Evolutionary conservation across 2,113 vertebrate genomes (phyloP).

Genomic region (Protobothrops mucrosquamatus): DNA sequence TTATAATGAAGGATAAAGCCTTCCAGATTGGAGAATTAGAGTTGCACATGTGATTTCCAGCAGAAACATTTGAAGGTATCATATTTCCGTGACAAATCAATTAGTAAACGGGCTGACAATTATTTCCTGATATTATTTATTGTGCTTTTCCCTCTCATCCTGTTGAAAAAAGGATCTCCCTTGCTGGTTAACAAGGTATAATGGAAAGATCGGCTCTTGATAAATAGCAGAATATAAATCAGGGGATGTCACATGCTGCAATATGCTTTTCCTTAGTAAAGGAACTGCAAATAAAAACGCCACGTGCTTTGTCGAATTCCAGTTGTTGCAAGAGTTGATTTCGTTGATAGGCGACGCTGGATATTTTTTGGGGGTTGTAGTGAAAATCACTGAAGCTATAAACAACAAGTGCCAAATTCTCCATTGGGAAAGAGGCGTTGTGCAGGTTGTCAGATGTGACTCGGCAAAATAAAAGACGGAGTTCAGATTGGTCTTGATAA

Average conservation of each 20-base stretch:
- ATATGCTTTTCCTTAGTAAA: slow-evolving; percentile 57
- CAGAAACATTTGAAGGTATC: slow-evolving; percentile 32
- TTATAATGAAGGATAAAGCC: neutral
- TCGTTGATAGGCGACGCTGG: slow-evolving; percentile 21
- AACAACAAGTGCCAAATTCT: slow-evolving; percentile 28
- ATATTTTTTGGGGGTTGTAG: neutral
- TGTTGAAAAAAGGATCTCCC: slow-evolving; percentile 38
- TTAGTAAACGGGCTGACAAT: slow-evolving; percentile 54
- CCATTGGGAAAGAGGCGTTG: neutral
- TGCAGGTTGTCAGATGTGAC: too few relatives aligned
- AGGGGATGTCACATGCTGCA: slow-evolving; percentile 47
- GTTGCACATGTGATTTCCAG: slow-evolving; percentile 28
- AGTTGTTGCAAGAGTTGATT: slow-evolving; percentile 39
- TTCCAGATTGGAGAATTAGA: neutral
- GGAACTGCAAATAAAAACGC: slow-evolving; percentile 56
- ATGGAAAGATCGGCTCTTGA: slow-evolving; percentile 54
- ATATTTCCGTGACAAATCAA: slow-evolving; percentile 25
- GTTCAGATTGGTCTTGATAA: too few relatives aligned
- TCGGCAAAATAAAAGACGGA: too few relatives aligned
- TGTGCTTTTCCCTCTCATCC: slow-evolving; percentile 54
- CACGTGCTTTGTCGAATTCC: slow-evolving; percentile 59
- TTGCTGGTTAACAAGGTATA: slow-evolving; percentile 52
- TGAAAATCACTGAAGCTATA: slow-evolving; percentile 38
- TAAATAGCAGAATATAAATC: slow-evolving; percentile 64
- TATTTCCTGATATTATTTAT: slow-evolving; percentile 65